These are phyloP conservation scores for Dallia pectoralis DNA, from an alignment of 2,797 vertebrate genomes.

Conservation along the genomic window DNA sequence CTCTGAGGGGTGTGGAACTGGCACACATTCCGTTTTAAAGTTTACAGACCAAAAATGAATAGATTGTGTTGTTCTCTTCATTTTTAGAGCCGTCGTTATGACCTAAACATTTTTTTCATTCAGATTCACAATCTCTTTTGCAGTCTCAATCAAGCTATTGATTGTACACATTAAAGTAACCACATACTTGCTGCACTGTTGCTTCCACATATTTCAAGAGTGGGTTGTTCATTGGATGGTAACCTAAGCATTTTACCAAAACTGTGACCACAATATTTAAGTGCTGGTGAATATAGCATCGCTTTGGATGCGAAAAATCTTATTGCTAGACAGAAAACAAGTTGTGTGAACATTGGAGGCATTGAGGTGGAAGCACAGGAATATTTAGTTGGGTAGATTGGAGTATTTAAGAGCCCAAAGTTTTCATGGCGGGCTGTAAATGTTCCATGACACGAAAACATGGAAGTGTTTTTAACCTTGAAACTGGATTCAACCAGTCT, in stretches of 20 bases:
- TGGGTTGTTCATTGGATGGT: neutral
- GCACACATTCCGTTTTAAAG: conserved; percentile 34
- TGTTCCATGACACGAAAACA: too few relatives aligned
- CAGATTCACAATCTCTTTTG: neutral
- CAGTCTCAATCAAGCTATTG: neutral
- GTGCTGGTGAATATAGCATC: neutral
- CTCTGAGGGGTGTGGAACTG: neutral
- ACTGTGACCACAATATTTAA: conserved; percentile 6
- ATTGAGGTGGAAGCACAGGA: too few relatives aligned
- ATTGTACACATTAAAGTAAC: neutral
- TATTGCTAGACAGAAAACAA: too few relatives aligned
- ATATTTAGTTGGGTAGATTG: too few relatives aligned
- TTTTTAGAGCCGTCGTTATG: conserved; percentile 50
- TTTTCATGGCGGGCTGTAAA: too few relatives aligned
- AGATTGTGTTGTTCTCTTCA: conserved; percentile 25
- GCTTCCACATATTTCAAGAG: neutral
- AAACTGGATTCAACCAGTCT: too few relatives aligned
- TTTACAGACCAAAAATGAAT: conserved; percentile 41
- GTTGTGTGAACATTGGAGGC: too few relatives aligned
- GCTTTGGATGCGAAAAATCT: neutral
- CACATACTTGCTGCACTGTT: neutral
- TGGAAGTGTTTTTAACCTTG: too few relatives aligned
- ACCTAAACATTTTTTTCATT: neutral
- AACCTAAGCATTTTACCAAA: neutral
- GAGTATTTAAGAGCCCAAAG: too few relatives aligned